A percentile compares a stretch with the other conserved stretches of the same genome.
phyloP scores from a whole-genome alignment of 2,888 invertebrate genomes.

The Cybosia mesomella region DNA sequence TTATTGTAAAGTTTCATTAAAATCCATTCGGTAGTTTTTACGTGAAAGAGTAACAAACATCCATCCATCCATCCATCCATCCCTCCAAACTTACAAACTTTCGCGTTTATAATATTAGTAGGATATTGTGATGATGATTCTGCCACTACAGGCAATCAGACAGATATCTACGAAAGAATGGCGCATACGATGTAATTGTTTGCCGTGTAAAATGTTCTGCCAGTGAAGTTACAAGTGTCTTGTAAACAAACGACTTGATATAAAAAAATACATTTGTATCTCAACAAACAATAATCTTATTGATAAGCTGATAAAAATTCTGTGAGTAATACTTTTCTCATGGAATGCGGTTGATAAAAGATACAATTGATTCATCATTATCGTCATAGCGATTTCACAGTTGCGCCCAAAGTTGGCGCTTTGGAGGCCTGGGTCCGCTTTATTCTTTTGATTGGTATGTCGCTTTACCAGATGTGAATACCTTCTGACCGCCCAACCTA shows the following conservation, averaged over 20 bases:
- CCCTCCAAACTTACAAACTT: no score
- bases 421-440: no score
- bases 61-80: no score
- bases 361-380: constrained; percentile 24
- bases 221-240: neutral
- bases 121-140: no score
- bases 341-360: constrained; percentile 39
- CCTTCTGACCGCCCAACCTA: no score
- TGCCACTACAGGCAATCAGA: neutral
- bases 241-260: constrained; percentile 18
- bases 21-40: no score
- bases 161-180: neutral
- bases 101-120: no score
- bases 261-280: constrained; percentile 12
- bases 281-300: constrained; percentile 8
- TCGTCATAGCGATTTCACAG: constrained; percentile 21
- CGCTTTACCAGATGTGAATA: no score
- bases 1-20: no score
- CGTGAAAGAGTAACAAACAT: no score
- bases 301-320: constrained; percentile 20
- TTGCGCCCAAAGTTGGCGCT: neutral
- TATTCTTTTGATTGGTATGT: no score
- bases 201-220: neutral
- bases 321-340: constrained; percentile 45
- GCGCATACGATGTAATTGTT: neutral